Percentiles rank a stretch among this genome's conserved stretches.
These are phyloP conservation scores for Onychostoma macrolepis DNA, from an alignment of 2,113 vertebrate species.

Conservation along the genomic window DNA sequence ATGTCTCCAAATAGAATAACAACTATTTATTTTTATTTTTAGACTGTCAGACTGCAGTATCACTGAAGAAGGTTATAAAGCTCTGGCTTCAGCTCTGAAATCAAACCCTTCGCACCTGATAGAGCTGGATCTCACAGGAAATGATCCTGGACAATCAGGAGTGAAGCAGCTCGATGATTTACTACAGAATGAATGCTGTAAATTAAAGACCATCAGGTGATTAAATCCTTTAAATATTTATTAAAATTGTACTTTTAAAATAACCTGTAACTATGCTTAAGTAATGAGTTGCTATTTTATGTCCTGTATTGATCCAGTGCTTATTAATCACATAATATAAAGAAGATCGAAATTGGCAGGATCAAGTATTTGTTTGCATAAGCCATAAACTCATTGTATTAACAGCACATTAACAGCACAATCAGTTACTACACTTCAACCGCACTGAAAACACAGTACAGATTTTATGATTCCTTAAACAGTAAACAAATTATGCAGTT, in stretches of 20 bases:
- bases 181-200: too few species aligned
- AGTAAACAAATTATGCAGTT: not conserved
- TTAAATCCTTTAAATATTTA: not conserved
- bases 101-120: not conserved
- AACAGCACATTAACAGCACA: not conserved
- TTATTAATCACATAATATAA: not conserved
- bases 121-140: too few species aligned
- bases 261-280: not conserved
- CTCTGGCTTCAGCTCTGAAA: not conserved
- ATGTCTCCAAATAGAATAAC: not conserved
- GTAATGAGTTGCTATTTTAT: not conserved
- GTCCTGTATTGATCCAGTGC: not conserved
- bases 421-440: not conserved
- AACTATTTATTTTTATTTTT: not conserved
- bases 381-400: not conserved
- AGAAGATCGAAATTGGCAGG: not conserved
- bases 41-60: not conserved
- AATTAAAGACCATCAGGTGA: too few species aligned
- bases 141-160: not conserved
- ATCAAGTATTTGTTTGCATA: not conserved
- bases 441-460: not conserved
- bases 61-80: not conserved
- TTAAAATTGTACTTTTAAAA: not conserved
- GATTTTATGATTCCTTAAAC: not conserved
- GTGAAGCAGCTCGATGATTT: not conserved